Evolutionary conservation across 2,113 vertebrate species (phyloP).

Genomic region (Archilochus colubris): DNA sequence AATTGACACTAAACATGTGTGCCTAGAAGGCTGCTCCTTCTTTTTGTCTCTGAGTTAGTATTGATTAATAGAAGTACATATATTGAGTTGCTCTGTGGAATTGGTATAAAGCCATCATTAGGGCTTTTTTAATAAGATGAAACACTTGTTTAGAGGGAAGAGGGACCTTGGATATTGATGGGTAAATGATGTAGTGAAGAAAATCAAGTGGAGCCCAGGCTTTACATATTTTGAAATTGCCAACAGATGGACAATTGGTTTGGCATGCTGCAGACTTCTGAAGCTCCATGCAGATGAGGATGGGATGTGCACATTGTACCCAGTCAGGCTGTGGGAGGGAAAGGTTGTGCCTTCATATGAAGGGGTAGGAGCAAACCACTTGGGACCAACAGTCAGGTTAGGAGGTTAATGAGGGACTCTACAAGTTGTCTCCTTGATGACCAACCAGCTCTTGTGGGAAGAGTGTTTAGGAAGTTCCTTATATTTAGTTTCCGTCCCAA

Average conservation of each 20-base stretch:
- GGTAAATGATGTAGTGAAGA: not conserved
- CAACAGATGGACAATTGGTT: not conserved
- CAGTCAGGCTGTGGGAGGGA: not conserved
- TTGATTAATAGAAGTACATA: not conserved
- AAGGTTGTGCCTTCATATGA: not conserved
- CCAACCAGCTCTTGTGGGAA: not conserved
- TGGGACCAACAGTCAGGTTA: not conserved
- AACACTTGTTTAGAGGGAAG: not conserved
- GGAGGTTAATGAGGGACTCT: not conserved
- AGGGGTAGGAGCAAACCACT: not conserved
- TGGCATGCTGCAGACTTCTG: not conserved
- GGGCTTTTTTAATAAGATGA: not conserved
- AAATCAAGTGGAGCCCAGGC: not conserved
- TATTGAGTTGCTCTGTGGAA: not conserved
- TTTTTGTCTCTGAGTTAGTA: not conserved
- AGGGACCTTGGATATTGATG: not conserved
- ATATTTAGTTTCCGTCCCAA: not conserved
- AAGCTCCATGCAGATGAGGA: not conserved
- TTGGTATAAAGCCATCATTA: not conserved
- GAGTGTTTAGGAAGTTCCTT: not conserved
- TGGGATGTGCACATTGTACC: not conserved
- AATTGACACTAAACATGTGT: constrained; percentile 50
- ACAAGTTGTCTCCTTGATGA: not conserved
- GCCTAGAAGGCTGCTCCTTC: constrained; percentile 20
- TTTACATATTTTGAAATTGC: not conserved